These are phyloP conservation scores for Hirundo rustica DNA, from an alignment of 2,797 vertebrate genomes.

Conservation along the genomic window DNA sequence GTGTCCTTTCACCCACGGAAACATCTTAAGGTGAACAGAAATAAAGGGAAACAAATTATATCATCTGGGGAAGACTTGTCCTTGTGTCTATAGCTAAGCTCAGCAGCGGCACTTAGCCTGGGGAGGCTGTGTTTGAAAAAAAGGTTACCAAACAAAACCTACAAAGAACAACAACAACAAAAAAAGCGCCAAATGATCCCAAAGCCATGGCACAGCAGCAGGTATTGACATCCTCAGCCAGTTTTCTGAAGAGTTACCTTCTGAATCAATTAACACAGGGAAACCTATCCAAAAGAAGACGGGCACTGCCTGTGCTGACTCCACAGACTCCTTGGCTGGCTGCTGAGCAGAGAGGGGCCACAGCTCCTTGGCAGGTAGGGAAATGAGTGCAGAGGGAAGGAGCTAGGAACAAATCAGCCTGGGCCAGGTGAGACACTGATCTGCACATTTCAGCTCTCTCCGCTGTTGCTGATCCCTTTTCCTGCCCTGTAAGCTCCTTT, in stretches of 20 bases:
- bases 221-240: background rate
- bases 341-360: background rate
- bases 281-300: background rate
- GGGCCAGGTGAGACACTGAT: background rate
- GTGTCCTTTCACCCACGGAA: background rate
- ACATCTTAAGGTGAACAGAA: slow-evolving; percentile 24
- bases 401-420: background rate
- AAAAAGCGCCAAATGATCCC: background rate
- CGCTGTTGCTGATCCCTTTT: background rate
- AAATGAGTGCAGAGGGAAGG: background rate
- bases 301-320: background rate
- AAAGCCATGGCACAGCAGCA: background rate
- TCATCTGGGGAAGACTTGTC: background rate
- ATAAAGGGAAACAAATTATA: background rate
- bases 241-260: background rate
- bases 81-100: background rate
- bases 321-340: background rate
- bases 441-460: background rate
- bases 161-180: background rate
- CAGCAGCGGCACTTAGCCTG: background rate
- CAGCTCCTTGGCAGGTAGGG: background rate
- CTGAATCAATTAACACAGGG: background rate
- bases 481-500: slow-evolving; percentile 3
- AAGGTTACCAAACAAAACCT: background rate
- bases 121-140: background rate